Evolutionary conservation across 2,797 vertebrate species (phyloP).

Genomic region (Tapirus indicus): DNA sequence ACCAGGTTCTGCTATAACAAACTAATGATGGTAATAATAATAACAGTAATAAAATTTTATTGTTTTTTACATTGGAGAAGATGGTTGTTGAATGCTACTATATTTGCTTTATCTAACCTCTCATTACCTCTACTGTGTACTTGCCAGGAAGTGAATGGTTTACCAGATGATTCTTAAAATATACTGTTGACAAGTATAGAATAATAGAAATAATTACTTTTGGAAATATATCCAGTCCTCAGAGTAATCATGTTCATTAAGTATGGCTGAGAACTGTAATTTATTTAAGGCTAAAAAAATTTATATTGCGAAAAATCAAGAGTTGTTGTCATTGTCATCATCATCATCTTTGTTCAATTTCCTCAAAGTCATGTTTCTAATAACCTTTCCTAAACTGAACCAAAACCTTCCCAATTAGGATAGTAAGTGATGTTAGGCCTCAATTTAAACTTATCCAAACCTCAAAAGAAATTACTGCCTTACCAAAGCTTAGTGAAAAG

Average conservation of each 20-base stretch:
- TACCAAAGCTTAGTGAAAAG: not conserved
- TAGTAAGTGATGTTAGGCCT: not conserved
- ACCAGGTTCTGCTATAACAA: not conserved
- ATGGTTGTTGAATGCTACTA: constrained; percentile 23
- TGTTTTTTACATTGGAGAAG: not conserved
- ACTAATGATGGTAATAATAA: not conserved
- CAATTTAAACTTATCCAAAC: not conserved
- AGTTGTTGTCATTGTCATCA: not conserved
- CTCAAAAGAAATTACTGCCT: constrained; percentile 17
- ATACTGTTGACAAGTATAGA: not conserved
- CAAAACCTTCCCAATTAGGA: not conserved
- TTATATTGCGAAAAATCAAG: not conserved
- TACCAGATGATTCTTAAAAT: constrained; percentile 37
- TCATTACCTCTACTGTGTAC: constrained; percentile 1
- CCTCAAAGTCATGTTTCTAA: not conserved
- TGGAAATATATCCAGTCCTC: not conserved
- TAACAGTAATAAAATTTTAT: not conserved
- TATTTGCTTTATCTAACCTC: constrained; percentile 54
- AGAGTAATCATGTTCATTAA: constrained; percentile 33
- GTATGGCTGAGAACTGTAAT: not conserved
- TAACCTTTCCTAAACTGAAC: not conserved
- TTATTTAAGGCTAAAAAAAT: constrained; percentile 31
- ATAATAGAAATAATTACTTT: constrained; percentile 20
- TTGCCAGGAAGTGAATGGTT: not conserved
- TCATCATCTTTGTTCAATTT: not conserved